Conservation (phyloP, 2,113 vertebrate genomes). For the Dolichotis patagonum region DNA sequence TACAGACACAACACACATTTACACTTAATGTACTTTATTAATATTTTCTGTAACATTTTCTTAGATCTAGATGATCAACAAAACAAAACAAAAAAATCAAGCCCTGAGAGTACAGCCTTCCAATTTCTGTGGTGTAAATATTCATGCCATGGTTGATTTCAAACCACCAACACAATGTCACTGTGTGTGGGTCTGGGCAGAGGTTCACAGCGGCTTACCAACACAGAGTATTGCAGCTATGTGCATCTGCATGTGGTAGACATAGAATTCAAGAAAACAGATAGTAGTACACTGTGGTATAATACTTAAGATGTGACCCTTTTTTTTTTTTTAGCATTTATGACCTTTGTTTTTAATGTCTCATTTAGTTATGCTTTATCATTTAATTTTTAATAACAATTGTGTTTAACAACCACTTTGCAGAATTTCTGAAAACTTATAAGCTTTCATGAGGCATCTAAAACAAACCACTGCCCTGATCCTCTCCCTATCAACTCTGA, state of each 20-base stretch:
- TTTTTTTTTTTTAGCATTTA: conserved; percentile 29
- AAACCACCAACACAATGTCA: not conserved
- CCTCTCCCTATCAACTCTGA: not conserved
- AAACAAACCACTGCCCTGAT: not conserved
- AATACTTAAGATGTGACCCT: not conserved
- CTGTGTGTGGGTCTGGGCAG: not conserved
- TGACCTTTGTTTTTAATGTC: conserved; percentile 2
- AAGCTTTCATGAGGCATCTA: not conserved
- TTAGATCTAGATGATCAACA: not conserved
- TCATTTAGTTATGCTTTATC: not conserved
- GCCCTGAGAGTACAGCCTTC: not conserved
- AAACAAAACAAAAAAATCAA: not conserved
- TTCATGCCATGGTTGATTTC: not conserved
- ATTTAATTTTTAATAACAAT: conserved; percentile 42
- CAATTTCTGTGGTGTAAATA: conserved; percentile 24
- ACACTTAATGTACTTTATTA: not conserved
- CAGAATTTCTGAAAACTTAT: conserved; percentile 63
- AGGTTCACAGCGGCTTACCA: not conserved
- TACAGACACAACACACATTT: not conserved
- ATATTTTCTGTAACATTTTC: not conserved
- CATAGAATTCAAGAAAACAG: not conserved
- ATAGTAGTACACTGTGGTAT: not conserved
- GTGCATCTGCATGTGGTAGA: not conserved
- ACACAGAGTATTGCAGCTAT: not conserved
- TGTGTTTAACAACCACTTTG: not conserved